These are phyloP conservation scores for Metaphire vulgaris DNA, from an alignment of 1,140 invertebrate genomes.

Conservation along the genomic window DNA sequence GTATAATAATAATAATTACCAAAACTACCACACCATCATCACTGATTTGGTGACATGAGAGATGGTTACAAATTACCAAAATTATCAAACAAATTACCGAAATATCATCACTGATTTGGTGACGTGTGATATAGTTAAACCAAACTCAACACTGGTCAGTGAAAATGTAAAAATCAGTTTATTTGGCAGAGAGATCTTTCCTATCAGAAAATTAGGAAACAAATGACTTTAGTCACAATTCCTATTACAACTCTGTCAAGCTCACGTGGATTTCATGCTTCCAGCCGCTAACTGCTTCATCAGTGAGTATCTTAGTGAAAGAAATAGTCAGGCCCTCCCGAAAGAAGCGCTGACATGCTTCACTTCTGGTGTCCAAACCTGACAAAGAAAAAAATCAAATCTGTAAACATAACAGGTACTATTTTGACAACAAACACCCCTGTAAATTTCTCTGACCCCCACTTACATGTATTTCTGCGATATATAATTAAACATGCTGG, in stretches of 20 bases:
- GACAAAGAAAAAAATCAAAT: too few species aligned
- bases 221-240: constrained; percentile 1
- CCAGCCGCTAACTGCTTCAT: constrained; percentile 95
- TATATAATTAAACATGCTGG: too few species aligned
- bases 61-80: constrained; percentile 17
- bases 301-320: constrained; percentile 95
- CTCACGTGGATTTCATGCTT: constrained; percentile 86
- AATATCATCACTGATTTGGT: not conserved
- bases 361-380: constrained; percentile 77
- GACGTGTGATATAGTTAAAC: not conserved
- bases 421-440: too few species aligned
- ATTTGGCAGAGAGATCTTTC: not conserved
- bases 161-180: not conserved
- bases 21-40: too few species aligned
- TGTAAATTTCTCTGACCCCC: too few species aligned
- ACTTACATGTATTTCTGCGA: too few species aligned
- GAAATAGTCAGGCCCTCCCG: constrained; percentile 87
- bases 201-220: not conserved
- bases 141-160: not conserved
- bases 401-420: too few species aligned
- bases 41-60: too few species aligned
- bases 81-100: not conserved
- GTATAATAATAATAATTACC: too few species aligned
- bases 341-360: constrained; percentile 89
- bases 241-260: too few species aligned